Evolutionary conservation across 2,113 vertebrate species (phyloP).

Genomic region (Platycercus adscitus): DNA sequence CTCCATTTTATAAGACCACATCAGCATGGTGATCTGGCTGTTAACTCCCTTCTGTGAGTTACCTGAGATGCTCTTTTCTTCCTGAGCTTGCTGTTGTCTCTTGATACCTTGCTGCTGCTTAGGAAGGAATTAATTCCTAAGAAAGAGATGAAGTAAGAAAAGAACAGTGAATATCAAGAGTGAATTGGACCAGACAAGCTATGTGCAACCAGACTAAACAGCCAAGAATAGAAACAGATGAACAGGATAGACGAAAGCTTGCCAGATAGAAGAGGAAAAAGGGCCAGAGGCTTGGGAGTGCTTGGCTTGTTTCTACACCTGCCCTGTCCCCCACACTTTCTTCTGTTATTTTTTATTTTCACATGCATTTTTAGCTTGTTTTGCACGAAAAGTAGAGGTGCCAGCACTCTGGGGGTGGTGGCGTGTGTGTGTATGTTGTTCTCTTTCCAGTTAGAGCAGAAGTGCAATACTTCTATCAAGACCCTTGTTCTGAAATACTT

Average conservation of each 20-base stretch:
- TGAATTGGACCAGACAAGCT: background rate
- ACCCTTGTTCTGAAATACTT: background rate
- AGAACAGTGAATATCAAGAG: background rate
- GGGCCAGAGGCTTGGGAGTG: background rate
- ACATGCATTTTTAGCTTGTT: background rate
- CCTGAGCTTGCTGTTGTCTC: background rate
- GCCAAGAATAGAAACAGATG: background rate
- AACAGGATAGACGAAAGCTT: background rate
- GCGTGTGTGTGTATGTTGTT: background rate
- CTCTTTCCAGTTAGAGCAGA: background rate
- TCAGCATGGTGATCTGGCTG: background rate
- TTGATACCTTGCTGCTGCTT: background rate
- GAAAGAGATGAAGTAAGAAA: background rate
- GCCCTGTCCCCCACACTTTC: accelerated
- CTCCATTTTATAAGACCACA: background rate
- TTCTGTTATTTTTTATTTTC: background rate
- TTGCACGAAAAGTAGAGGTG: background rate
- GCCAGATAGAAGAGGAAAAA: background rate
- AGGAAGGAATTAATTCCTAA: background rate
- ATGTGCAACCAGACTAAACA: background rate
- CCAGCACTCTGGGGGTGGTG: background rate
- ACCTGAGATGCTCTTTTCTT: background rate
- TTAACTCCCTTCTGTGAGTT: background rate
- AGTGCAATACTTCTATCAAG: background rate
- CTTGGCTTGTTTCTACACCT: background rate